Conservation (phyloP, 2,797 vertebrate species). For the Pseudotriccus pelzelni region DNA sequence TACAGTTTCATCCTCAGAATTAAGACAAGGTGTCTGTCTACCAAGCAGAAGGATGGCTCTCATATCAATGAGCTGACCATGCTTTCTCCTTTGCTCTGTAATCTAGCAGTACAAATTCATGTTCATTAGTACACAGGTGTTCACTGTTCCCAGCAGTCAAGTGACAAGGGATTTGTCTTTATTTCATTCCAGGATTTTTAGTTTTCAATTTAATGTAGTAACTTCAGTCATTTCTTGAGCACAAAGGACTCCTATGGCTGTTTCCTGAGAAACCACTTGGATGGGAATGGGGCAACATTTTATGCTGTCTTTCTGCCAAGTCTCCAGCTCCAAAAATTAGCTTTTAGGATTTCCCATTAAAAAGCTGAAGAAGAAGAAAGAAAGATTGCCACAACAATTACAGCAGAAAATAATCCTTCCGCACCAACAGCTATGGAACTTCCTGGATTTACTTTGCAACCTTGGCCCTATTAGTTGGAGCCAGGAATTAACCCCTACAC, state of each 20-base stretch:
- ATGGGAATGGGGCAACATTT: constrained; percentile 38
- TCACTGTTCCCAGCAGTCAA: not conserved
- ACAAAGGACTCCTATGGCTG: not conserved
- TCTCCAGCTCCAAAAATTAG: constrained; percentile 54
- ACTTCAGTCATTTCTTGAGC: constrained; percentile 29
- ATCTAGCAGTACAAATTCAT: not conserved
- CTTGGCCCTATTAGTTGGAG: not conserved
- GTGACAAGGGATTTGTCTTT: not conserved
- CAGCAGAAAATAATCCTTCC: not conserved
- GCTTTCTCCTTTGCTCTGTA: not conserved
- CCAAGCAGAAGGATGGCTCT: not conserved
- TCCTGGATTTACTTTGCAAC: constrained; percentile 35
- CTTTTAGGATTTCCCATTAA: constrained; percentile 66
- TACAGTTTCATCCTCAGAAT: not conserved
- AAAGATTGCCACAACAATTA: constrained; percentile 37
- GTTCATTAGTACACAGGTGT: not conserved
- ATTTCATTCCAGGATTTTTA: not conserved
- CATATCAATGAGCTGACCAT: not conserved
- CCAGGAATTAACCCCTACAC: not conserved
- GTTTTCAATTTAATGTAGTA: not conserved
- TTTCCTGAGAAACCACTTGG: constrained; percentile 33
- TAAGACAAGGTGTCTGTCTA: not conserved
- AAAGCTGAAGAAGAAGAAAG: constrained; percentile 55
- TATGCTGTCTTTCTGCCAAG: constrained; percentile 57
- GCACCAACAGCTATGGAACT: constrained; percentile 4